Percentiles rank a stretch among this genome's conserved stretches.
Evolutionary conservation across 2,888 invertebrate genomes (phyloP).

Genomic region (Plagodis dolabraria): DNA sequence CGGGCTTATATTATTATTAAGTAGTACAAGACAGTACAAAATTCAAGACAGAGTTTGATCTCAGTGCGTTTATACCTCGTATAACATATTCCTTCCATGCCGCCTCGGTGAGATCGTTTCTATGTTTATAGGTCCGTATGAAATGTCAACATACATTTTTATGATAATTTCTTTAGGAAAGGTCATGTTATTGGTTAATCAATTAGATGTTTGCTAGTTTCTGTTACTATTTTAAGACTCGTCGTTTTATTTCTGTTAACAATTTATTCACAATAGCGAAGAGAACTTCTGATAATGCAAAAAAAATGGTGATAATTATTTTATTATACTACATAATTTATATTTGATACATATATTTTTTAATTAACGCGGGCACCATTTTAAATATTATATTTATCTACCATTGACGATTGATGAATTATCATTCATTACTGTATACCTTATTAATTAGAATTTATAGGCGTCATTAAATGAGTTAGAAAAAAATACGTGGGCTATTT

Average conservation of each 20-base stretch:
- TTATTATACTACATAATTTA: not conserved
- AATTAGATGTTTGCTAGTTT: conserved; percentile 34
- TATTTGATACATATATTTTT: not conserved
- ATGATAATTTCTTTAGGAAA: conserved; percentile 48
- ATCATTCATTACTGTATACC: conserved; percentile 16
- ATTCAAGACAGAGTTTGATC: not conserved
- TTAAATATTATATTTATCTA: conserved; percentile 6
- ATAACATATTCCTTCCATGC: conserved; percentile 16
- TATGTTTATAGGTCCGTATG: conserved; percentile 24
- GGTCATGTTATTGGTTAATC: conserved; percentile 48
- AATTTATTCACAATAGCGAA: not conserved
- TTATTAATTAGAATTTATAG: conserved; percentile 22
- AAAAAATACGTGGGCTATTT: conserved; percentile 2
- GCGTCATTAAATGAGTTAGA: conserved; percentile 18
- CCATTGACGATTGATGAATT: conserved; percentile 23
- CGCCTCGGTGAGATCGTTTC: conserved; percentile 11
- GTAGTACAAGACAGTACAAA: no score
- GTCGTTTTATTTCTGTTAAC: not conserved
- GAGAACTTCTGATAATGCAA: not conserved
- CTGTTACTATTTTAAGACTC: conserved; percentile 15
- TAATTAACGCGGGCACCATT: not conserved
- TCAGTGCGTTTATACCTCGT: conserved; percentile 12
- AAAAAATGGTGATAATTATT: not conserved
- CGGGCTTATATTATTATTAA: no score
- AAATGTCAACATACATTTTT: conserved; percentile 53